Base-by-base conservation (phyloP, 2,888 invertebrate species). In the Ochropleura plecta region DNA sequence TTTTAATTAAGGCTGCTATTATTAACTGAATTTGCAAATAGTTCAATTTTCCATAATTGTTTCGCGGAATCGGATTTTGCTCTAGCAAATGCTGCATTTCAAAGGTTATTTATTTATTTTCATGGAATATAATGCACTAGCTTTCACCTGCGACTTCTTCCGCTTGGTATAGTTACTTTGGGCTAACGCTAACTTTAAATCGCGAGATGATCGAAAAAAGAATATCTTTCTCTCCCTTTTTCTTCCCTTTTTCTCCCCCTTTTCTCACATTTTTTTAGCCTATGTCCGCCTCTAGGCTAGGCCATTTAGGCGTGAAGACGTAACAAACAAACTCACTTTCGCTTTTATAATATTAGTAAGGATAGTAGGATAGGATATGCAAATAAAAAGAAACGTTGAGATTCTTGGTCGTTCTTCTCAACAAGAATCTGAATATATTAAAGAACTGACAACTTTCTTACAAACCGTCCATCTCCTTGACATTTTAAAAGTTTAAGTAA, bases 401-500 rank as follows among this genome's bases (percentile, higher is more conserved):
- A 8, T 14, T 53, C 18, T 40, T 73, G 12, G 7, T 18, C 18
- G 12, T 51, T 53, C n/a, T 63, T 40, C n/a, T 62, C 30, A 3
- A 51, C 14, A 51, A 4, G 30, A 18, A 49, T 57, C 18, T 49
- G 1, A 9, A 57, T 55, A 73, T 73, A 73, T n/a, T 62, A 51
- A 10, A 5, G 3, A 40, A 30, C n/a, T 0, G 1, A 7, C 7
- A 30, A 57, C 10, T 20, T 66, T 18, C 8, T 40, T 40, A 20
- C 9, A 49, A 46, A 51, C 9, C 14, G 5, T 0, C 3, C 2
- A 14, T 9, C 44, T 60, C 49, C 7, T 30, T 70, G 57, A 46
- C 18, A 59, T 71, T 67, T 74, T 5, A 51, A 49, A 80, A 72
- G 51, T n/a, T 59, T 42, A 46, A 46, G 16, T 42, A 46, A 71